Evolutionary conservation across 2,888 invertebrate species (phyloP).

Genomic region (Diplazon laetatorius): DNA sequence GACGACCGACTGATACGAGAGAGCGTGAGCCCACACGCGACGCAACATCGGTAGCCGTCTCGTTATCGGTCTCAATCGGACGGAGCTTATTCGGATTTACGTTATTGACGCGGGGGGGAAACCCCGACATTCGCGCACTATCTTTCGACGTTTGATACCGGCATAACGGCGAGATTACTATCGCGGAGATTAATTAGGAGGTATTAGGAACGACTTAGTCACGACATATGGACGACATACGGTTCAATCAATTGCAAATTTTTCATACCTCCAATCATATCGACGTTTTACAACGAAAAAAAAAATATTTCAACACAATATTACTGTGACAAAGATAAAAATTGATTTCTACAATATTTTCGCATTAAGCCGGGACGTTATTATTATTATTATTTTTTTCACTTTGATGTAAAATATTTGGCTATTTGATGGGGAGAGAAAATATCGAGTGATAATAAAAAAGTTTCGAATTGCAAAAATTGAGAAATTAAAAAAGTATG

Average conservation of each 20-base stretch:
- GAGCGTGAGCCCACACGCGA: neutral
- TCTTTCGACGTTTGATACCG: slow-evolving; percentile 38
- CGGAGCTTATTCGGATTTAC: slow-evolving; percentile 50
- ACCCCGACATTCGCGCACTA: slow-evolving; percentile 20
- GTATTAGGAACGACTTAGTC: slow-evolving; percentile 4
- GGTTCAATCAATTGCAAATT: neutral
- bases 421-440: too few species aligned
- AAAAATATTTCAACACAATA: too few species aligned
- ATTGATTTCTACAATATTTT: too few species aligned
- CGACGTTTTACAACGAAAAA: neutral
- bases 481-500: too few species aligned
- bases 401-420: too few species aligned
- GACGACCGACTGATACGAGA: neutral
- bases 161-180: slow-evolving; percentile 22
- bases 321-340: too few species aligned
- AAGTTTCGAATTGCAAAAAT: neutral
- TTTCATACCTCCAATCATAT: neutral
- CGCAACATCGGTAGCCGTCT: neutral
- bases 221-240: neutral
- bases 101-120: slow-evolving; percentile 24
- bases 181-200: slow-evolving; percentile 38
- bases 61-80: slow-evolving; percentile 17
- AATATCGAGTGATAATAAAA: too few species aligned
- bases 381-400: too few species aligned
- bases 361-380: too few species aligned